Conservation (phyloP, 2,113 vertebrate species). For the Odocoileus hemionus region DNA sequence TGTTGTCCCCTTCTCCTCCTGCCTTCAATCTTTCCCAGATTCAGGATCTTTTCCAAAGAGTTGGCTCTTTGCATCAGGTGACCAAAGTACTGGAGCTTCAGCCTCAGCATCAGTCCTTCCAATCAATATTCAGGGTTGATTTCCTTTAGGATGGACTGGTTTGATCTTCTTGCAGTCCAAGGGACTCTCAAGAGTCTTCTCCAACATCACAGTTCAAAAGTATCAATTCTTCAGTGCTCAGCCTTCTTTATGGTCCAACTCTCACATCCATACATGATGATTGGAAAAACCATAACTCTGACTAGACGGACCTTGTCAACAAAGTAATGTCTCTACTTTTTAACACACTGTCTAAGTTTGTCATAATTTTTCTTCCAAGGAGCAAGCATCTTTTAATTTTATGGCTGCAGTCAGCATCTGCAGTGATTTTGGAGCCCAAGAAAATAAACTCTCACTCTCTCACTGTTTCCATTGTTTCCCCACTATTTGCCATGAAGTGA, state of each 20-base stretch:
- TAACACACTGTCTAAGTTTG: background rate
- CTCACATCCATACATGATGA: background rate
- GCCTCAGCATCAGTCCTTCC: background rate
- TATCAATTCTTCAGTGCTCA: background rate
- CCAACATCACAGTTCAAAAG: background rate
- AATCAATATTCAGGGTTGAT: background rate
- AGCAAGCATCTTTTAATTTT: background rate
- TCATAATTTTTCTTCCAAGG: background rate
- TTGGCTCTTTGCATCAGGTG: background rate
- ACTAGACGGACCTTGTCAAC: background rate
- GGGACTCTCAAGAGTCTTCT: background rate
- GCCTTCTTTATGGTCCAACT: background rate
- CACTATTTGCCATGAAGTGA: background rate
- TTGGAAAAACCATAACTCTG: background rate
- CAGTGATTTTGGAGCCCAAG: background rate
- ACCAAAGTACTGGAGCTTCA: background rate
- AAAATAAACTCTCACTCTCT: background rate
- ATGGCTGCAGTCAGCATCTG: background rate
- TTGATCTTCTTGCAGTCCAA: background rate
- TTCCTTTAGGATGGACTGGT: background rate
- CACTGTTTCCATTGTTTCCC: background rate
- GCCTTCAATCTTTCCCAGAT: background rate
- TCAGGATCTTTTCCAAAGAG: background rate
- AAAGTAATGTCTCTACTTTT: background rate
- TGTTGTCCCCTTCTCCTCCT: background rate